phyloP scores from a whole-genome alignment of 1,140 invertebrate genomes.

The Cyclina sinensis region DNA sequence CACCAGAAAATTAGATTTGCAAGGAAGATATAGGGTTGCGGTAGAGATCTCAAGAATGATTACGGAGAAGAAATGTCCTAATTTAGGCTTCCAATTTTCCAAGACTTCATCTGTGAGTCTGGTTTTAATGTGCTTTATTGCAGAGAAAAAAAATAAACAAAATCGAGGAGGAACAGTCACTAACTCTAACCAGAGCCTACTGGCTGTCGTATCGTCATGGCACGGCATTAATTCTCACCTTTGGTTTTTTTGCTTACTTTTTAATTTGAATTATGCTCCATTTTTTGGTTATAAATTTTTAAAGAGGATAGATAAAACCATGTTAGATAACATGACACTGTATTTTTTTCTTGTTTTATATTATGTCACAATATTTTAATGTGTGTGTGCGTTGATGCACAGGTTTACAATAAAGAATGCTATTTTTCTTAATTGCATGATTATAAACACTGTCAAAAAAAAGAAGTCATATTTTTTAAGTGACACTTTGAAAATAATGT shows the following conservation, averaged over 20 bases:
- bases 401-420: too few species aligned
- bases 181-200: background rate
- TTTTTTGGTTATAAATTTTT: background rate
- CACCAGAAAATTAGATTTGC: conserved; percentile 64
- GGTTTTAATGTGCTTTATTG: conserved; percentile 48
- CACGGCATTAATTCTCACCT: too few species aligned
- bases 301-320: too few species aligned
- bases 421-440: too few species aligned
- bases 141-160: background rate
- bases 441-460: too few species aligned
- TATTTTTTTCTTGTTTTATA: too few species aligned
- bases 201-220: background rate
- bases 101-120: conserved; percentile 9
- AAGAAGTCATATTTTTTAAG: too few species aligned
- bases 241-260: too few species aligned
- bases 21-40: conserved; percentile 62
- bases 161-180: background rate
- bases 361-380: too few species aligned
- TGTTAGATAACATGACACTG: too few species aligned
- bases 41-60: conserved; percentile 50
- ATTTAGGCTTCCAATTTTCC: conserved; percentile 50
- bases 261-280: background rate
- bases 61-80: conserved; percentile 58
- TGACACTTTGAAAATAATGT: too few species aligned
- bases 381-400: too few species aligned